Percentiles rank a stretch among this genome's conserved stretches.
These are phyloP conservation scores for Nomada ruficornis DNA, from an alignment of 2,888 invertebrate species.

Conservation along the genomic window DNA sequence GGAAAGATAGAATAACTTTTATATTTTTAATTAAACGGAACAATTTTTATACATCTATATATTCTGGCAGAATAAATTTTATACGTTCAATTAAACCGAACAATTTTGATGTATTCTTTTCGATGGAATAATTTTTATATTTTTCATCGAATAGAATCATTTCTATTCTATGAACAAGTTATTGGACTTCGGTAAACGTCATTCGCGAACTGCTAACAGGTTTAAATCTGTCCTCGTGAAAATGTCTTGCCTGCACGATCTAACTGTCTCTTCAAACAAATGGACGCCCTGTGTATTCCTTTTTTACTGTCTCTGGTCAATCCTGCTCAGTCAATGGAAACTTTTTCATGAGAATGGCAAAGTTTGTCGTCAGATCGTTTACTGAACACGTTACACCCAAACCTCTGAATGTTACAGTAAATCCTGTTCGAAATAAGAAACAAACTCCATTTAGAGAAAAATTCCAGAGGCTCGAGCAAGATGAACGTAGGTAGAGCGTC, in stretches of 20 bases:
- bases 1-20: no score
- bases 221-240: constrained; percentile 62
- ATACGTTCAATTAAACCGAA: no score
- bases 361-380: neutral
- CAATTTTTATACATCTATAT: no score
- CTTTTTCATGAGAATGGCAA: neutral
- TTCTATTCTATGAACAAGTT: neutral
- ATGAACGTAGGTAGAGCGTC: constrained; percentile 67
- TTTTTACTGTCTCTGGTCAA: neutral
- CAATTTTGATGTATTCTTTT: no score
- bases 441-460: constrained; percentile 8
- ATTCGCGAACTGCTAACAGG: constrained; percentile 57
- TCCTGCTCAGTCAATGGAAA: neutral
- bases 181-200: constrained; percentile 21
- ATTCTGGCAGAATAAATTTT: no score
- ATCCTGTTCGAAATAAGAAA: neutral
- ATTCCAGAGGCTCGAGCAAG: constrained; percentile 14
- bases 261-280: constrained; percentile 65
- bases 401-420: neutral
- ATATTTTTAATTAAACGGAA: no score
- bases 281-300: constrained; percentile 35
- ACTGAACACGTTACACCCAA: neutral
- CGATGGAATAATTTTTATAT: neutral
- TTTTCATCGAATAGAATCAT: constrained; percentile 3
- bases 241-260: constrained; percentile 42